Percentiles rank a stretch among this genome's conserved stretches.
These are phyloP conservation scores for Adelphocoris suturalis DNA, from an alignment of 2,888 invertebrate genomes.

Conservation along the genomic window DNA sequence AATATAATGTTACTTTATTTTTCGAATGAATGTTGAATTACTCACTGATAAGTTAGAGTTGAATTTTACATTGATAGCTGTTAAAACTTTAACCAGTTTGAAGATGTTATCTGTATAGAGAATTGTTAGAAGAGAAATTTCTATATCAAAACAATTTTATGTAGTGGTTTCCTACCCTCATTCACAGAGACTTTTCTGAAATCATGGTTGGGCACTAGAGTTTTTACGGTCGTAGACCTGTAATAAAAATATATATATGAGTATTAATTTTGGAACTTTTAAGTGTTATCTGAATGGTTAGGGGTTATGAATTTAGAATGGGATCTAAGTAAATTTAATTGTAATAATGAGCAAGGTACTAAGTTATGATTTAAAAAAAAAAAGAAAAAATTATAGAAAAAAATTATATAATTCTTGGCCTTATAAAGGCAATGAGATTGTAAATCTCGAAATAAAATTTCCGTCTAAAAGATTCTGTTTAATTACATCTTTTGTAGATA, in stretches of 20 bases:
- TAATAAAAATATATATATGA: constrained; percentile 52
- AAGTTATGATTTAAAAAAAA: constrained; percentile 54
- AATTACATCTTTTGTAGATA: constrained; percentile 58
- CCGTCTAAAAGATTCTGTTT: constrained; percentile 69
- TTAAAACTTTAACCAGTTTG: constrained; percentile 36
- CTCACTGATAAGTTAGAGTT: constrained; percentile 7
- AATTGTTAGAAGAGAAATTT: constrained; percentile 12
- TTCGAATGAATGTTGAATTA: constrained; percentile 38
- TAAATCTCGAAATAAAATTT: constrained; percentile 71
- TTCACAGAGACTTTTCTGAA: constrained; percentile 53
- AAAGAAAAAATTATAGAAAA: constrained; percentile 41
- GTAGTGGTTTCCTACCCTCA: constrained; percentile 46
- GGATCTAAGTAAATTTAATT: constrained; percentile 64
- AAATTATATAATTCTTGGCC: constrained; percentile 53
- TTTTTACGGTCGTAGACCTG: constrained; percentile 63
- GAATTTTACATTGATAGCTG: constrained; percentile 26
- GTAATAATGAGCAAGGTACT: constrained; percentile 62
- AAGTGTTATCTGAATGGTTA: constrained; percentile 70
- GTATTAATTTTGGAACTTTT: constrained; percentile 70
- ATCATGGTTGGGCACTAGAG: constrained; percentile 48
- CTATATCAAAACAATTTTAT: constrained; percentile 31
- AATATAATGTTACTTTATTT: not conserved
- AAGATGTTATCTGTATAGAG: constrained; percentile 42
- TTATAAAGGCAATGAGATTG: constrained; percentile 70
- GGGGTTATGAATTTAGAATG: constrained; percentile 69